Percentiles rank a stretch among this genome's conserved stretches.
Evolutionary conservation across 2,113 vertebrate species (phyloP).

Genomic region (Gnathonemus echidnorhynchus): DNA sequence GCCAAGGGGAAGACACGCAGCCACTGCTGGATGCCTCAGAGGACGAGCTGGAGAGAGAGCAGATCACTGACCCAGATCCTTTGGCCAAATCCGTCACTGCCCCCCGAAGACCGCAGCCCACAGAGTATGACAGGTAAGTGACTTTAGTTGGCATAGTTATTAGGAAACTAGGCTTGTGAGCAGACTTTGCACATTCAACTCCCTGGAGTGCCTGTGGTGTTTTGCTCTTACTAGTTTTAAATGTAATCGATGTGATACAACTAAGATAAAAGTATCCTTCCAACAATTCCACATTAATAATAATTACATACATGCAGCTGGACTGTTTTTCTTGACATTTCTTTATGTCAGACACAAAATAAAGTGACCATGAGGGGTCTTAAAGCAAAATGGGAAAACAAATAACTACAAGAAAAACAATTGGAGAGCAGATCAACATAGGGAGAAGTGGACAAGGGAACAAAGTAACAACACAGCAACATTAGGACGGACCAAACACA

Average conservation of each 20-base stretch:
- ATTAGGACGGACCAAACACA: too few relatives aligned
- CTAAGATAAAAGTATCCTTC: neutral
- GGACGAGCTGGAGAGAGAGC: constrained; percentile 55
- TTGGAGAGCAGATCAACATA: too few relatives aligned
- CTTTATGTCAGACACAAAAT: neutral
- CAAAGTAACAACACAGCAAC: too few relatives aligned
- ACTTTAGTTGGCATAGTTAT: neutral
- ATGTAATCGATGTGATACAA: neutral
- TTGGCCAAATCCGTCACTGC: constrained; percentile 60
- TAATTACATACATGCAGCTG: neutral
- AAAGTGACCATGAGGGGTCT: too few relatives aligned
- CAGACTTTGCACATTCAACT: neutral
- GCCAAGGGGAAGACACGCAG: constrained; percentile 51
- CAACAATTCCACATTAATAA: neutral
- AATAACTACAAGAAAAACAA: too few relatives aligned
- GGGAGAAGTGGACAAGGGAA: too few relatives aligned
- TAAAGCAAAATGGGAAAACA: too few relatives aligned
- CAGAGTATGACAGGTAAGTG: constrained; percentile 62
- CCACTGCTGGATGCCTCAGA: constrained; percentile 54
- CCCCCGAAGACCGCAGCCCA: constrained; percentile 62
- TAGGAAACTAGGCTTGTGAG: neutral
- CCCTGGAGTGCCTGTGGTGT: neutral
- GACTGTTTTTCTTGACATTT: neutral
- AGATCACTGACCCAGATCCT: constrained; percentile 45
- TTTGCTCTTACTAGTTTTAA: neutral